phyloP scores from a whole-genome alignment of 2,797 vertebrate species.

The Cheirogaleus major region DNA sequence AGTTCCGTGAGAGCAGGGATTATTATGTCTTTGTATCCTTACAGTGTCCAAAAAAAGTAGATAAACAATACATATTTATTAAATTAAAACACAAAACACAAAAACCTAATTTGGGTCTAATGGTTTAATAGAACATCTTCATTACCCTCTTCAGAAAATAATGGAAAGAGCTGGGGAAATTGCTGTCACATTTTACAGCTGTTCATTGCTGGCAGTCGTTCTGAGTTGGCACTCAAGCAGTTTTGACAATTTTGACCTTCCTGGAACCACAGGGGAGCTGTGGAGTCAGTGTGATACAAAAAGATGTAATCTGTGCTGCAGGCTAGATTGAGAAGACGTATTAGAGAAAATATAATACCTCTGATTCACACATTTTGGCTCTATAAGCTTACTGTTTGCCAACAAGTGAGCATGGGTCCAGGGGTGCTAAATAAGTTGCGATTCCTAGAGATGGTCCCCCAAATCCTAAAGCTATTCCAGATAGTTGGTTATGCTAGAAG shows the following conservation, averaged over 20 bases:
- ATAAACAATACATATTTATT: background rate
- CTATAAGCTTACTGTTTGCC: background rate
- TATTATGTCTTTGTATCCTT: background rate
- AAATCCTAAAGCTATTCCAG: background rate
- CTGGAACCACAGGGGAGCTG: background rate
- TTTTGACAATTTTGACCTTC: slow-evolving; percentile 25
- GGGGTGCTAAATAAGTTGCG: background rate
- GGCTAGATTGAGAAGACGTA: background rate
- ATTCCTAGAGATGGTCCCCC: background rate
- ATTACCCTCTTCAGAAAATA: slow-evolving; percentile 17
- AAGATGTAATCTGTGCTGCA: background rate
- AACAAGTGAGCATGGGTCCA: background rate
- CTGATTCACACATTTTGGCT: background rate
- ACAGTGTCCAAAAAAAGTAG: background rate
- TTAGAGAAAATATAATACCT: background rate
- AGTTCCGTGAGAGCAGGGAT: background rate
- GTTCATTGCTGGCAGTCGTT: background rate
- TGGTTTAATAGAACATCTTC: background rate
- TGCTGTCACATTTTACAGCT: background rate
- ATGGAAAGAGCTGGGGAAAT: background rate
- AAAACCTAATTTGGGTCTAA: background rate
- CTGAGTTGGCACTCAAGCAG: background rate
- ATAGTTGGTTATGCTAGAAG: background rate
- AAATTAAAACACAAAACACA: background rate
- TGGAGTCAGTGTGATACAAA: background rate